phyloP scores from a whole-genome alignment of 1,140 invertebrate genomes.

The Helicoverpa zea region DNA sequence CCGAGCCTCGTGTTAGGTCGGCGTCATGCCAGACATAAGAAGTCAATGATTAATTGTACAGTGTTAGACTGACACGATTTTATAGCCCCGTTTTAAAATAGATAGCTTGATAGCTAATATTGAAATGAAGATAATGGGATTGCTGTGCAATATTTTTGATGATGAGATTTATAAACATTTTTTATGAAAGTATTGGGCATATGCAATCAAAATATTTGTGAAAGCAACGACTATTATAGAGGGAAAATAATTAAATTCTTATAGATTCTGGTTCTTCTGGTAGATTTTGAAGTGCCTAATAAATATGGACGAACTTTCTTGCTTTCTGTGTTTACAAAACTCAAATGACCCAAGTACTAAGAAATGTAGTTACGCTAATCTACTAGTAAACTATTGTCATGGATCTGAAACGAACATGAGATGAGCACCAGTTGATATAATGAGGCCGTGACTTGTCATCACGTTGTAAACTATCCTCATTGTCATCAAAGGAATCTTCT shows the following conservation, averaged over 20 bases:
- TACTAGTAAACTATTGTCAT: neutral
- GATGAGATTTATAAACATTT: neutral
- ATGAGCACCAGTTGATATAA: neutral
- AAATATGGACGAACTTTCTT: too few species aligned
- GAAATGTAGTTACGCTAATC: too few species aligned
- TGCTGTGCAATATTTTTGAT: neutral
- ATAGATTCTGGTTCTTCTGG: too few species aligned
- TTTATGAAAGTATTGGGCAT: neutral
- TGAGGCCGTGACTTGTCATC: conserved; percentile 36
- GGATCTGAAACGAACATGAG: conserved; percentile 5
- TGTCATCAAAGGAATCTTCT: conserved; percentile 22
- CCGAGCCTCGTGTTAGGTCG: conserved; percentile 19
- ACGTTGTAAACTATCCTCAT: conserved; percentile 8
- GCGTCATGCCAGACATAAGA: conserved; percentile 7
- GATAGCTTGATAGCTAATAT: neutral
- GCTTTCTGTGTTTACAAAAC: too few species aligned
- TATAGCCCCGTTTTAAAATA: conserved; percentile 6
- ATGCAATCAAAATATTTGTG: neutral
- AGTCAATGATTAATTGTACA: conserved; percentile 32
- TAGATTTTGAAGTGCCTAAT: neutral
- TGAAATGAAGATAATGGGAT: neutral
- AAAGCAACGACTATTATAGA: too few species aligned
- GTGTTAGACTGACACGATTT: conserved; percentile 7
- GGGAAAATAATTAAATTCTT: neutral
- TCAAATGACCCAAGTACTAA: too few species aligned